These are phyloP conservation scores for Ianthella basta DNA, from an alignment of 37 sponge, comb jelly and placozoan genomes.

Conservation along the genomic window DNA sequence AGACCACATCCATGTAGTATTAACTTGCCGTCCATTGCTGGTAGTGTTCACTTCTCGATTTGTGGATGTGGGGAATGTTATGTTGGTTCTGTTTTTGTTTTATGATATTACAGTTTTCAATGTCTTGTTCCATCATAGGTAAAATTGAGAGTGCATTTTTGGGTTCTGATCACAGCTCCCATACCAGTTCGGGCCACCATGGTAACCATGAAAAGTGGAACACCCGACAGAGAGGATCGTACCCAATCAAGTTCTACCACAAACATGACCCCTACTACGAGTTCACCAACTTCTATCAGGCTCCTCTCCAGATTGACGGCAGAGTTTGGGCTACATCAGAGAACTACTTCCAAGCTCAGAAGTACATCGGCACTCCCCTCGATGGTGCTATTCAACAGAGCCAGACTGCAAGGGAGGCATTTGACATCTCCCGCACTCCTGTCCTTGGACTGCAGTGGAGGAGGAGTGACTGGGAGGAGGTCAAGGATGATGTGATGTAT, in stretches of 20 bases:
- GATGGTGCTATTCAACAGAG: constrained; percentile 1
- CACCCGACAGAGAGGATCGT: neutral
- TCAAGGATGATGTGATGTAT: constrained; percentile 22
- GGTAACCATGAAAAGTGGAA: too few species aligned
- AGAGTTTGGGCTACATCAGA: constrained; percentile 59
- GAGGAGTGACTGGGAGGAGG: constrained; percentile 31
- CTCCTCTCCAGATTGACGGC: constrained; percentile 32
- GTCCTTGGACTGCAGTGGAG: neutral
- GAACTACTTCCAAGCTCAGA: constrained; percentile 80
- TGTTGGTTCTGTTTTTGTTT: too few species aligned
- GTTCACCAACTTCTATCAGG: constrained; percentile 66
- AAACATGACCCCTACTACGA: constrained; percentile 66
- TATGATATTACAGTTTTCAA: too few species aligned
- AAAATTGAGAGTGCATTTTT: too few species aligned
- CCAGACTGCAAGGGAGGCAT: constrained; percentile 18
- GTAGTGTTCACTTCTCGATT: too few species aligned
- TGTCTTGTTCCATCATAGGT: too few species aligned
- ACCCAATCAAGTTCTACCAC: constrained; percentile 64
- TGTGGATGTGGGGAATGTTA: too few species aligned
- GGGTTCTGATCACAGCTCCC: too few species aligned
- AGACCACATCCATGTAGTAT: too few species aligned
- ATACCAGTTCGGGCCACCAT: too few species aligned
- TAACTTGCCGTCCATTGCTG: too few species aligned
- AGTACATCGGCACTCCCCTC: constrained; percentile 70
- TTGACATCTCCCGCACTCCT: neutral